These are phyloP conservation scores for Polyergus mexicanus DNA, from an alignment of 1,140 invertebrate species.

Conservation along the genomic window DNA sequence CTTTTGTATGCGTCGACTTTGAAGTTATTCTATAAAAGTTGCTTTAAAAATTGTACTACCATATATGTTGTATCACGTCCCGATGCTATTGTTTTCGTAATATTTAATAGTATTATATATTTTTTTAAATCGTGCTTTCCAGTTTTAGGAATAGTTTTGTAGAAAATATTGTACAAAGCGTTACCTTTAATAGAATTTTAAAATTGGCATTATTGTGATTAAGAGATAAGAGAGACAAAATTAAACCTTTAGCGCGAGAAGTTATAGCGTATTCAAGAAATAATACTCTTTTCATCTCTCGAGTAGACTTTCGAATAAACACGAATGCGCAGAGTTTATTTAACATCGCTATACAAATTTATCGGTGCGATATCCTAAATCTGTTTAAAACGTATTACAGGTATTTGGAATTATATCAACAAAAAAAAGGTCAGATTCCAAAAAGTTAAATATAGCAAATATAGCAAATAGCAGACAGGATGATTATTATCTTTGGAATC, in stretches of 20 bases:
- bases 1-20: constrained; percentile 28
- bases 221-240: neutral
- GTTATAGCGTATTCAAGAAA: neutral
- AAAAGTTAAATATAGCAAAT: constrained; percentile 10
- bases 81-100: neutral
- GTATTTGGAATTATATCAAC: neutral
- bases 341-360: neutral
- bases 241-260: neutral
- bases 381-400: constrained; percentile 11
- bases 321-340: no score
- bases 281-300: neutral
- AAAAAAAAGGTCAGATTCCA: constrained; percentile 28
- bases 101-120: neutral
- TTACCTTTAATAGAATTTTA: neutral
- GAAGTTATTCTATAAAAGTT: neutral
- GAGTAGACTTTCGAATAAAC: no score
- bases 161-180: neutral
- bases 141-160: neutral
- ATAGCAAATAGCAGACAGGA: neutral
- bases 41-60: neutral
- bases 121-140: neutral
- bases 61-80: neutral
- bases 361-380: neutral
- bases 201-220: neutral
- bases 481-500: constrained; percentile 60